A percentile compares a stretch with the other conserved stretches of the same genome.
Evolutionary conservation across 2,888 invertebrate species (phyloP).

Genomic region (Eumacrocentrus americanus): DNA sequence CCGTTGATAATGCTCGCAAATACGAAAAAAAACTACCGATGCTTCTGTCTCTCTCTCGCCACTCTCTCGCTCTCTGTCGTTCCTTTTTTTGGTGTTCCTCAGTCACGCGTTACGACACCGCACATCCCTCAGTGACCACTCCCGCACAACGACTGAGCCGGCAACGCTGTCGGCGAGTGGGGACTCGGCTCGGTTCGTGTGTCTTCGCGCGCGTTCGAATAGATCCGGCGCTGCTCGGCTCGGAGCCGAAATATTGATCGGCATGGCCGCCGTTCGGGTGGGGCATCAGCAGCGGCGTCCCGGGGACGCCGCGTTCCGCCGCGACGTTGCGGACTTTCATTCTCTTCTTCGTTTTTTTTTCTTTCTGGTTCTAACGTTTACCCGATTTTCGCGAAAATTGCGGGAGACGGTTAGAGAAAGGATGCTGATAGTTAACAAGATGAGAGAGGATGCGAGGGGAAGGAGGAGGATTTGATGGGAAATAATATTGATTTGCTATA

Average conservation of each 20-base stretch:
- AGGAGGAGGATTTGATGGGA: not conserved
- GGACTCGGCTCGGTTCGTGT: constrained; percentile 51
- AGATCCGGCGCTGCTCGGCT: constrained; percentile 37
- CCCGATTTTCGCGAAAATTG: not conserved
- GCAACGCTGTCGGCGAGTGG: constrained; percentile 52
- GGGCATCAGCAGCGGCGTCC: constrained; percentile 36
- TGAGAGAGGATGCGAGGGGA: constrained; percentile 4
- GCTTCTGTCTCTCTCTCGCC: constrained; percentile 19
- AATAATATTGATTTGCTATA: no score
- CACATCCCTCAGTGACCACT: constrained; percentile 61
- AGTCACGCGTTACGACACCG: constrained; percentile 55
- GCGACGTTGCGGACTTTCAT: constrained; percentile 16
- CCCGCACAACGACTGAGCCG: constrained; percentile 61
- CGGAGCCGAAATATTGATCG: constrained; percentile 63
- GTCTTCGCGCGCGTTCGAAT: constrained; percentile 37
- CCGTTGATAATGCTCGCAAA: constrained; percentile 18
- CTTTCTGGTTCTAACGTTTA: not conserved
- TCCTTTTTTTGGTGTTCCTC: constrained; percentile 44
- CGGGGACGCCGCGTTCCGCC: constrained; percentile 35
- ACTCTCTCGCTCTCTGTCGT: constrained; percentile 26
- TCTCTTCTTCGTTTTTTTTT: constrained; percentile 9
- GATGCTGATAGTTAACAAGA: not conserved
- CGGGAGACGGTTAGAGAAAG: not conserved
- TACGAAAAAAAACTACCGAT: constrained; percentile 37
- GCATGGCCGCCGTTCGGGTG: constrained; percentile 46